Evolutionary conservation across 2,888 invertebrate species (phyloP).

Genomic region (Blomia tropicalis): DNA sequence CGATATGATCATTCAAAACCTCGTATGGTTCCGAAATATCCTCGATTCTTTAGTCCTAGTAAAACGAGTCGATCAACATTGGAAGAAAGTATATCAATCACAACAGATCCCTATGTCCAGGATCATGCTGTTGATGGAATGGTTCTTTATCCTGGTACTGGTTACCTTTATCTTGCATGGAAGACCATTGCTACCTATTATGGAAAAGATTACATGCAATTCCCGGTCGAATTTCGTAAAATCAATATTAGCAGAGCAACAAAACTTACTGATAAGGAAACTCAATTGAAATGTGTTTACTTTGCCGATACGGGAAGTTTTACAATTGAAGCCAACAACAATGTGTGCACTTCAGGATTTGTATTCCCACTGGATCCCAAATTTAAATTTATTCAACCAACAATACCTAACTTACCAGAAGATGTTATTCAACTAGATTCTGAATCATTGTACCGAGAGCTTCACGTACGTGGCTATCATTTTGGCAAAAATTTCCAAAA

Average conservation of each 20-base stretch:
- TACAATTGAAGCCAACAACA: slow-evolving; percentile 36
- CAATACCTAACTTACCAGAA: neutral
- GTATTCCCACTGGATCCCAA: slow-evolving; percentile 27
- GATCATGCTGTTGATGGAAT: slow-evolving; percentile 48
- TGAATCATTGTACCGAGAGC: slow-evolving; percentile 64
- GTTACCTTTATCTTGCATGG: slow-evolving; percentile 53
- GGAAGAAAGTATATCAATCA: neutral
- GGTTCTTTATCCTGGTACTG: slow-evolving; percentile 41
- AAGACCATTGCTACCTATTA: slow-evolving; percentile 45
- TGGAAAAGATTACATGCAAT: neutral
- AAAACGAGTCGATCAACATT: neutral
- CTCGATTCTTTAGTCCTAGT: slow-evolving; percentile 4
- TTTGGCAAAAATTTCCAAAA: slow-evolving; percentile 66
- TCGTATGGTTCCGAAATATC: slow-evolving; percentile 9
- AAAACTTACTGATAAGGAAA: neutral
- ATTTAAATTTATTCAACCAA: neutral
- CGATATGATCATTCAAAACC: slow-evolving; percentile 9
- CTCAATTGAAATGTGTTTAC: neutral
- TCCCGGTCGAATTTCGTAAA: slow-evolving; percentile 16
- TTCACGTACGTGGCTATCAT: slow-evolving; percentile 67
- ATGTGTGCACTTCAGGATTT: slow-evolving; percentile 36
- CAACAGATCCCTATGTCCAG: slow-evolving; percentile 45
- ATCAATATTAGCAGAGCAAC: slow-evolving; percentile 12
- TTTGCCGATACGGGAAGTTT: slow-evolving; percentile 36
- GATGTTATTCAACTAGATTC: slow-evolving; percentile 25